Evolutionary conservation across 2,797 vertebrate species (phyloP).

Genomic region (Mus spretus): DNA sequence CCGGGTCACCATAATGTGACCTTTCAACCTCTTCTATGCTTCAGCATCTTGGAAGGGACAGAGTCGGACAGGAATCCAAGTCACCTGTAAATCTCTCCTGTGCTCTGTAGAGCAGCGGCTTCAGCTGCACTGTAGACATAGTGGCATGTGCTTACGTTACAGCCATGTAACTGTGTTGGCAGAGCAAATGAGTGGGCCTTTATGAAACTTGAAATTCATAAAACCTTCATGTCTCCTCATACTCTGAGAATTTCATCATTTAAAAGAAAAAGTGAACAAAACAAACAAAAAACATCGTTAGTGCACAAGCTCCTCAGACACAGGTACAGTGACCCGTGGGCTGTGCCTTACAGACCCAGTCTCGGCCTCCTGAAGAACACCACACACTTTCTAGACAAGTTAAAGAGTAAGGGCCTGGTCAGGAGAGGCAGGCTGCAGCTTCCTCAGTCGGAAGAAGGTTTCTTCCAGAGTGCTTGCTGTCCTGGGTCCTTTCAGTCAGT

Average conservation of each 20-base stretch:
- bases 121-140: background rate
- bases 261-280: constrained; percentile 6
- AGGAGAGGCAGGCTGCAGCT: background rate
- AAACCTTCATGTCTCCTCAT: background rate
- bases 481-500: background rate
- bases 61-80: background rate
- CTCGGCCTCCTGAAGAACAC: background rate
- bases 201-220: constrained; percentile 36
- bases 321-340: background rate
- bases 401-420: background rate
- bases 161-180: background rate
- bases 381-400: background rate
- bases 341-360: background rate
- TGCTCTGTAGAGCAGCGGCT: background rate
- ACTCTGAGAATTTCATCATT: background rate
- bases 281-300: background rate
- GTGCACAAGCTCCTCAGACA: background rate
- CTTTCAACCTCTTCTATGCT: background rate
- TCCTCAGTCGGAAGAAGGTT: background rate
- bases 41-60: background rate
- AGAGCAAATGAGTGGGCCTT: background rate
- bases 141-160: background rate
- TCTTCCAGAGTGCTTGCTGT: background rate
- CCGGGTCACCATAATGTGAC: background rate
- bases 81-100: background rate